Base-by-base conservation (phyloP, 2,888 invertebrate genomes). In the Aricia artaxerxes region DNA sequence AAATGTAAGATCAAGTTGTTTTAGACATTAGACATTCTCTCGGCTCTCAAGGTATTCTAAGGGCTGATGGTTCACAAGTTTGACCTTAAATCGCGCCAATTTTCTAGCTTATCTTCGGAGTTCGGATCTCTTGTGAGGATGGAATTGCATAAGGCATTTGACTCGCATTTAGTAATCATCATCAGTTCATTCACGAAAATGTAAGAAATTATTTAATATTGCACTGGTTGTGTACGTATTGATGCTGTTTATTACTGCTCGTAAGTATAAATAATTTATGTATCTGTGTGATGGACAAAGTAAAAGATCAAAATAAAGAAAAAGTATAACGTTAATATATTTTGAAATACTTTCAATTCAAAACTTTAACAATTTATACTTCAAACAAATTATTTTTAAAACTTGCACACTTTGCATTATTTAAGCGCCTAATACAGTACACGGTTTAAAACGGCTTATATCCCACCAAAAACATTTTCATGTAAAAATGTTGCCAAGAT, bases 91-190 rank as follows among this genome's bases (percentile, higher is more conserved):
- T 69, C 35, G 69, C 35, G 69, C 35, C 35, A 69, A 69, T 24
- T 16, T 35, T 69, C 64, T 69, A 69, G 13, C n/a, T 49, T 49
- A 24, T 13, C 49, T 38, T 49, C 49, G 24, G 24, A 24, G 24
- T 49, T 75, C 9, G 11, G 24, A 75, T 75, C 75, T 75, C 9
- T 24, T 73, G 9, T 49, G n/a, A 49, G 5, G n/a, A 57, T 57
- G 76, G 76, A 76, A 76, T 76, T 76, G 76, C 76, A 76, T 16
- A 79, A 57, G 40, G 81, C 79, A 82, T 81, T 82, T 79, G 78
- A 80, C 78, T 61, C 77, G 79, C 82, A 80, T 81, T 81, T 81
- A 76, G 1, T 75, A 49, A 57, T 76, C 31, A 57, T 53, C 76
- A 76, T 53, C 13, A 57, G 24, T 57, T 35, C 57, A 76, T 7